Evolutionary conservation across 2,797 vertebrate species (phyloP).

Genomic region (Malurus leucopterus): DNA sequence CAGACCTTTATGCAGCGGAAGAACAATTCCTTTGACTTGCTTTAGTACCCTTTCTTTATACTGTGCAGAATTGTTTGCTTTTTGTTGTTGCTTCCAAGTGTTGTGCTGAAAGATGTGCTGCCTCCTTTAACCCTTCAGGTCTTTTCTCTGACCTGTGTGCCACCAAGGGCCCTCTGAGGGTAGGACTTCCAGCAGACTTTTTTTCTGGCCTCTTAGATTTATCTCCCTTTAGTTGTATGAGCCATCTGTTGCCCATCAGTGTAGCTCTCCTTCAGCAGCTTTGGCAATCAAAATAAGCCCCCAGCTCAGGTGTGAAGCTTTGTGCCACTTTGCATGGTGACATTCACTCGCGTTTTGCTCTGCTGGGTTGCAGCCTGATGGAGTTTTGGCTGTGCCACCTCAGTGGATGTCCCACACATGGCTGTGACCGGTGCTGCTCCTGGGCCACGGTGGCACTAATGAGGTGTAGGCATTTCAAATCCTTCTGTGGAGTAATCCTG

Average conservation of each 20-base stretch:
- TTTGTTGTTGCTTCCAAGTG: not conserved
- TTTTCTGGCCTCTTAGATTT: not conserved
- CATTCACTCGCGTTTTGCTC: not conserved
- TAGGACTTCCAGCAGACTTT: not conserved
- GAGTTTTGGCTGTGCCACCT: not conserved
- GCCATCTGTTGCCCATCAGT: slow-evolving; percentile 24
- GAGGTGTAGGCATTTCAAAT: slow-evolving; percentile 11
- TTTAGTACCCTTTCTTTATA: not conserved
- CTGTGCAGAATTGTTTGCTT: not conserved
- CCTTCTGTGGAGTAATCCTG: slow-evolving; percentile 12
- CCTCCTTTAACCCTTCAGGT: not conserved
- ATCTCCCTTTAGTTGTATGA: not conserved
- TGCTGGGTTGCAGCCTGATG: not conserved
- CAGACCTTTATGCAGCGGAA: not conserved
- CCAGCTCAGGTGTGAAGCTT: not conserved
- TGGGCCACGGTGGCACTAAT: not conserved
- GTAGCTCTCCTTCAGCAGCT: not conserved
- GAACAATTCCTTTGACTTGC: not conserved
- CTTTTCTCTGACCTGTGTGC: not conserved
- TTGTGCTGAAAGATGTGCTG: not conserved
- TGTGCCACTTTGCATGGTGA: not conserved
- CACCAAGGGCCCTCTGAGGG: not conserved
- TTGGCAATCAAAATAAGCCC: not conserved
- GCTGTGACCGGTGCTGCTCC: not conserved
- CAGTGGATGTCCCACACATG: not conserved